These are phyloP conservation scores for Periophthalmus magnuspinnatus DNA, from an alignment of 2,797 vertebrate genomes.

Conservation along the genomic window DNA sequence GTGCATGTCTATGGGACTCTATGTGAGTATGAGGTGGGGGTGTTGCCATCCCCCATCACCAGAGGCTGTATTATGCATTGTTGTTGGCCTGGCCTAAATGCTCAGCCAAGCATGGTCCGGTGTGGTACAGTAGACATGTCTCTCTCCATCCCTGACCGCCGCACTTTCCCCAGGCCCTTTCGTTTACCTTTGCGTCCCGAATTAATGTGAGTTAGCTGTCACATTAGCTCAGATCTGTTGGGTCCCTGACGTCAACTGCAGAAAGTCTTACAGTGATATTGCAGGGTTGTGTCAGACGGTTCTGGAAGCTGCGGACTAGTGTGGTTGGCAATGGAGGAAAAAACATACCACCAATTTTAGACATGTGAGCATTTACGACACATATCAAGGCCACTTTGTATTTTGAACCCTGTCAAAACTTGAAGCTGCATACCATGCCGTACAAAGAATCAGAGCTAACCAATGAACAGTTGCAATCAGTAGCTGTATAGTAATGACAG, in stretches of 20 bases:
- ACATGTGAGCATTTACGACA: neutral
- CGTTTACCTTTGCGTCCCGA: conserved; percentile 77
- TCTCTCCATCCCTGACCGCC: conserved; percentile 62
- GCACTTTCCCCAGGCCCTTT: conserved; percentile 63
- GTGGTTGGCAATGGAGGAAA: neutral
- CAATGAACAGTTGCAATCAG: neutral
- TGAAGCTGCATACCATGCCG: neutral
- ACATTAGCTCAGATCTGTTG: conserved; percentile 73
- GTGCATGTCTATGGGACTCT: conserved; percentile 50
- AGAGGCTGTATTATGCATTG: conserved; percentile 79
- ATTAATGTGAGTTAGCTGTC: conserved; percentile 79
- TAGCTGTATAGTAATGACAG: neutral
- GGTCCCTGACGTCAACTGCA: conserved; percentile 60
- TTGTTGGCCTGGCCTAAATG: conserved; percentile 83
- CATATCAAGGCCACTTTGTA: neutral
- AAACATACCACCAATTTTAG: neutral
- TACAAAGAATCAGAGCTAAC: neutral
- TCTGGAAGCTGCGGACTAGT: conserved; percentile 26
- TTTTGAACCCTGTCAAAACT: neutral
- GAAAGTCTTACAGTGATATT: conserved; percentile 56
- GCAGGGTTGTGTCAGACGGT: conserved; percentile 48
- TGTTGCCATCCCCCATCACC: conserved; percentile 55
- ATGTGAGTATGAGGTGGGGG: conserved; percentile 11
- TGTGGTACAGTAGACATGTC: conserved; percentile 76
- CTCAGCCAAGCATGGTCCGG: conserved; percentile 78